Conservation (phyloP, 2,888 invertebrate genomes). For the Eilema sororculum region DNA sequence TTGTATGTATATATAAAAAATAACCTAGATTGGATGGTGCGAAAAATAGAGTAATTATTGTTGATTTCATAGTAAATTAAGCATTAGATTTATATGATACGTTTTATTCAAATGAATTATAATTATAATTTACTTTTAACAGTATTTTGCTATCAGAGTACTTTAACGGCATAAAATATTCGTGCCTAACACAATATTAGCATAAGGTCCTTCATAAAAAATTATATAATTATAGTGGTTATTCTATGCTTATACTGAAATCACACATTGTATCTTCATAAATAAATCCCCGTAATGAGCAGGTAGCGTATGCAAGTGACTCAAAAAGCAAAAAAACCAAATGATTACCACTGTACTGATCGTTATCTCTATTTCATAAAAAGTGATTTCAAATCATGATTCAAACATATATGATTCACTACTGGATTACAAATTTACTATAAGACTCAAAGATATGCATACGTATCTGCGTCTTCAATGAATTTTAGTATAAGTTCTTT, state of each 20-base stretch:
- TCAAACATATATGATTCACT: slow-evolving; percentile 10
- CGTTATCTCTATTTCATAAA: slow-evolving; percentile 26
- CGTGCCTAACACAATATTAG: neutral
- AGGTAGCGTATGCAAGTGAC: slow-evolving; percentile 17
- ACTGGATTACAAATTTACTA: neutral
- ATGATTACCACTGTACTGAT: slow-evolving; percentile 17
- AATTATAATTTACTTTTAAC: neutral
- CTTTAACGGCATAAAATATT: neutral
- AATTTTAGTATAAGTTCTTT: neutral
- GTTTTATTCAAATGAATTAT: neutral
- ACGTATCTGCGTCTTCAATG: neutral
- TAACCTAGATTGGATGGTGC: too few species aligned
- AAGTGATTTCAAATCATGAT: slow-evolving; percentile 19
- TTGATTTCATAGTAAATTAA: neutral
- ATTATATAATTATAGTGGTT: neutral
- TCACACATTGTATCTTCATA: slow-evolving; percentile 8
- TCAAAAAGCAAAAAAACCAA: slow-evolving; percentile 18
- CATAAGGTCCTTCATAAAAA: neutral
- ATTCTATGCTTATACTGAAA: slow-evolving; percentile 9
- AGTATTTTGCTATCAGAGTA: neutral
- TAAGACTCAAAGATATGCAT: neutral
- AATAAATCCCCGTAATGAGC: slow-evolving; percentile 16
- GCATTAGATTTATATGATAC: neutral
- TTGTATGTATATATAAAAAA: too few species aligned
- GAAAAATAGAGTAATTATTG: neutral